These are phyloP conservation scores for Heliangelus exortis DNA, from an alignment of 2,797 vertebrate genomes.

Conservation along the genomic window DNA sequence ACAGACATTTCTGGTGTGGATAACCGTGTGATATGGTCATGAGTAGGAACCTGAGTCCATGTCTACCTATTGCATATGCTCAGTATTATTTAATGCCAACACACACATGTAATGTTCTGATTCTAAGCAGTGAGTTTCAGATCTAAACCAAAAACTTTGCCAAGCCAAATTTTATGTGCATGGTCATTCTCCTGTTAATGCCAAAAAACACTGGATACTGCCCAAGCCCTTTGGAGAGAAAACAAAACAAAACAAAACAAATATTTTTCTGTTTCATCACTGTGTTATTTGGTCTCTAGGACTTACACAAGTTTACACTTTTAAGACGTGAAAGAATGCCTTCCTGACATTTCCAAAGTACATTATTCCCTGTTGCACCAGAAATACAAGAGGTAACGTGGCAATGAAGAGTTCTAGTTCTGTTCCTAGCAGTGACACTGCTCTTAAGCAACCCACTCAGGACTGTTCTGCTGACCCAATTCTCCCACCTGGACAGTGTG, in stretches of 20 bases:
- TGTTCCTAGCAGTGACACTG: not conserved
- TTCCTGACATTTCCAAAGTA: not conserved
- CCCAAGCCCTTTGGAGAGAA: not conserved
- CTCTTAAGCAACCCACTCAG: not conserved
- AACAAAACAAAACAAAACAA: not conserved
- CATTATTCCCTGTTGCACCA: not conserved
- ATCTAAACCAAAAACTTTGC: not conserved
- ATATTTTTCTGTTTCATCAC: not conserved
- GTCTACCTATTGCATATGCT: not conserved
- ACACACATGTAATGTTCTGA: not conserved
- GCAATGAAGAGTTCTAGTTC: not conserved
- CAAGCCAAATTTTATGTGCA: not conserved
- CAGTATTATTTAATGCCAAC: not conserved
- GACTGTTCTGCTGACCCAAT: not conserved
- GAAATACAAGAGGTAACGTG: not conserved
- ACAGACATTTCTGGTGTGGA: not conserved
- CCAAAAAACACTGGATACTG: not conserved
- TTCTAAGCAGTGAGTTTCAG: not conserved
- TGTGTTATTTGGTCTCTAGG: not conserved
- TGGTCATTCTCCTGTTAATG: not conserved
- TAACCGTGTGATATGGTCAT: not conserved
- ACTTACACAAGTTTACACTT: not conserved
- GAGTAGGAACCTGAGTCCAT: not conserved
- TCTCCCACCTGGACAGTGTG: conserved; percentile 19
- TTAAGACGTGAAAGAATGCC: not conserved